Percentiles rank a stretch among this genome's conserved stretches.
Conservation (phyloP, 1,140 invertebrate genomes). For the Tyrophagus putrescentiae region DNA sequence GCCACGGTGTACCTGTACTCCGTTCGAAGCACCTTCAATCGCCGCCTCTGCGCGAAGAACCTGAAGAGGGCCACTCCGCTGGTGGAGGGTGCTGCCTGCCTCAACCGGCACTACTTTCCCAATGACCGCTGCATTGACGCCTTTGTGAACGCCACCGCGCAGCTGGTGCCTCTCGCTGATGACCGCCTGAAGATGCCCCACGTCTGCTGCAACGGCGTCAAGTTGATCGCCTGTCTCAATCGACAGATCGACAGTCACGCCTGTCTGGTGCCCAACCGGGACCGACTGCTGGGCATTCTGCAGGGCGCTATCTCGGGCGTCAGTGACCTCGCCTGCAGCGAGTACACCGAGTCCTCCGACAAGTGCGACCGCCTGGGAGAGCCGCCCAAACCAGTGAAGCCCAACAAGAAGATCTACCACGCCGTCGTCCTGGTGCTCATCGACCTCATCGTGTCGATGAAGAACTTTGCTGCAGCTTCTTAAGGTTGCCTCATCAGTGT, state of each 20-base stretch:
- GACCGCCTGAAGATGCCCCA: background rate
- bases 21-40: background rate
- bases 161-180: background rate
- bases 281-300: background rate
- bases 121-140: background rate
- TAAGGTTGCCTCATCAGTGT: too few relatives aligned
- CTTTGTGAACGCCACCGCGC: background rate
- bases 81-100: background rate
- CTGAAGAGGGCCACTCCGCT: background rate
- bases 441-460: background rate
- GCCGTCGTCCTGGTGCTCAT: background rate
- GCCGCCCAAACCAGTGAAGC: background rate
- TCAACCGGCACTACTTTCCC: background rate
- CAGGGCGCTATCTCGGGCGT: background rate
- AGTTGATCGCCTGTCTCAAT: background rate
- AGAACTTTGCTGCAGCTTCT: background rate
- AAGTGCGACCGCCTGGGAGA: background rate
- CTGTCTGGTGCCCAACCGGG: background rate
- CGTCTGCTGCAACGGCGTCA: background rate
- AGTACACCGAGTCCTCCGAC: constrained; percentile 1
- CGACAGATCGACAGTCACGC: background rate
- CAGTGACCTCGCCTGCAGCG: background rate
- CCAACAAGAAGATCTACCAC: background rate
- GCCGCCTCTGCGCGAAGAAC: background rate
- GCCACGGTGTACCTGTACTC: background rate